Conservation (phyloP, 2,888 invertebrate genomes). For the Drosophila suboccidentalis region DNA sequence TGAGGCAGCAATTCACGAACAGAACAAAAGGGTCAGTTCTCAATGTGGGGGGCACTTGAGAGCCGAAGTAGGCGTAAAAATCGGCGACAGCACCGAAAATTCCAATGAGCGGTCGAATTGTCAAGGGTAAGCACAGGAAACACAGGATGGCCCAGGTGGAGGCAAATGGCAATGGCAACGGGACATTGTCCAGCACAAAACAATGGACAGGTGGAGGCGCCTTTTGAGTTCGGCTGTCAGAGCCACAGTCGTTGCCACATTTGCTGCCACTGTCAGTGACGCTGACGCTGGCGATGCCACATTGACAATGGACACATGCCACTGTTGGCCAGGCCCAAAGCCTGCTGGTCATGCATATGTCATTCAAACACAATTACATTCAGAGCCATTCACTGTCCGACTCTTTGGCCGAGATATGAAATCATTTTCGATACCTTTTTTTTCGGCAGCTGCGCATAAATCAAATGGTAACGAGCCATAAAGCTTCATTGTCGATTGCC, state of each 20-base stretch:
- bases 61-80: constrained; percentile 67
- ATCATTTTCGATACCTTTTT: constrained; percentile 35
- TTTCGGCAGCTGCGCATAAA: constrained; percentile 62
- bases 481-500: constrained; percentile 74
- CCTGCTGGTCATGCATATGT: constrained; percentile 63
- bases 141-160: constrained; percentile 24
- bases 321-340: constrained; percentile 19
- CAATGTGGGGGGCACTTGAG: constrained; percentile 40
- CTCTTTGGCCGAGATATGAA: constrained; percentile 39
- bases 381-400: constrained; percentile 52
- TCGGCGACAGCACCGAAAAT: constrained; percentile 56
- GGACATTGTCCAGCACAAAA: constrained; percentile 65
- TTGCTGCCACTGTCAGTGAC: constrained; percentile 17
- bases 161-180: constrained; percentile 16
- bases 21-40: constrained; percentile 59
- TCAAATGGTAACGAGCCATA: constrained; percentile 76
- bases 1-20: constrained; percentile 31
- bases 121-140: constrained; percentile 40
- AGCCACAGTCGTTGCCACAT: constrained; percentile 14
- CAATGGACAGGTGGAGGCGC: constrained; percentile 62
- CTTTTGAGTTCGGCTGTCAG: constrained; percentile 34
- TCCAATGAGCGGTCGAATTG: too few relatives aligned
- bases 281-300: constrained; percentile 54
- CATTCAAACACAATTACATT: constrained; percentile 79
- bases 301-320: constrained; percentile 67